Evolutionary conservation across 2,888 invertebrate species (phyloP).

Genomic region (Seira sanloemensis): DNA sequence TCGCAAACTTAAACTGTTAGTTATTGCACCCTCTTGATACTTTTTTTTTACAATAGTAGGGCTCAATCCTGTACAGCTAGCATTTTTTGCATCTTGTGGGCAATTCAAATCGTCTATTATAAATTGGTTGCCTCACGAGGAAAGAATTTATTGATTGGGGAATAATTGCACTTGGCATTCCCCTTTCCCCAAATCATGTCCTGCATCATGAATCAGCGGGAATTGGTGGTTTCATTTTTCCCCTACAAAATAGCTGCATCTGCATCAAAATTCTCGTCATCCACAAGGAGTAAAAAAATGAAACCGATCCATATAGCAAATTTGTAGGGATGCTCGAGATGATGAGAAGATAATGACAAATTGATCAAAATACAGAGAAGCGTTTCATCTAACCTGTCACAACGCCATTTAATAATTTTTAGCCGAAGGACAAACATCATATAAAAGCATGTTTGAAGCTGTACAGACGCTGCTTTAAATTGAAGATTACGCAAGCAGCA

Average conservation of each 20-base stretch:
- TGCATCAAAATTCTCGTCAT: too few species aligned
- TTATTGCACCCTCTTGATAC: slow-evolving; percentile 10
- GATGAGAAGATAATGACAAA: neutral
- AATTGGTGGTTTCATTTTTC: too few species aligned
- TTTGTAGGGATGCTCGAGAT: neutral
- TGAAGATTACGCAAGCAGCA: neutral
- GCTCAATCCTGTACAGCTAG: neutral
- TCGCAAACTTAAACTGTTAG: neutral
- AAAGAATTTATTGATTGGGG: slow-evolving; percentile 13
- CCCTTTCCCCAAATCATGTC: slow-evolving; percentile 51
- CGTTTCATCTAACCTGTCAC: neutral
- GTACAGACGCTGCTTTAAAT: neutral
- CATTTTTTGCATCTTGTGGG: neutral
- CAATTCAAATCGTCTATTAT: neutral
- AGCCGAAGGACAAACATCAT: neutral
- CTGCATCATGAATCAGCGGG: too few species aligned
- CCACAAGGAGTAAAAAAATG: too few species aligned
- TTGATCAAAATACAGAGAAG: neutral
- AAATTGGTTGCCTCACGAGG: neutral
- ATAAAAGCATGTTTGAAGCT: neutral
- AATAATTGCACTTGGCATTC: slow-evolving; percentile 32
- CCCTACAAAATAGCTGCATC: too few species aligned
- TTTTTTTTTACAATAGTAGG: neutral
- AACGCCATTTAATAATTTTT: too few species aligned
- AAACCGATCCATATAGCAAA: neutral